Conservation (phyloP, 2,113 vertebrate species). For the Crotalus helleri region DNA sequence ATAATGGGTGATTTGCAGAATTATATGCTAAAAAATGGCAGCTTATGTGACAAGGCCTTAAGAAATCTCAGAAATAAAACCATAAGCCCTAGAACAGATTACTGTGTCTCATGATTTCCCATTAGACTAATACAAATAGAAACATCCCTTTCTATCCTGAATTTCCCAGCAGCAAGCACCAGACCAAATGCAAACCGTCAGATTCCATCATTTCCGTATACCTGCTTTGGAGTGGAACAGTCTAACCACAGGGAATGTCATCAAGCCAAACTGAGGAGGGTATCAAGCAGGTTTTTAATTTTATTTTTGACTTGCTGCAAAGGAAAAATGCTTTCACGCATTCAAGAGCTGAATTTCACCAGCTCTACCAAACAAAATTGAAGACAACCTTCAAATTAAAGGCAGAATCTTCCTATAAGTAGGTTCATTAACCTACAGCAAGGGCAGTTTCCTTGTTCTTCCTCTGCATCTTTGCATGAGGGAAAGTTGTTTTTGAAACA, state of each 20-base stretch:
- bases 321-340: background rate
- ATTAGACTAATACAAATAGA: background rate
- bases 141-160: fast-evolving
- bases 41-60: background rate
- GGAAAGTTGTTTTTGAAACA: background rate
- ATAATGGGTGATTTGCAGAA: background rate
- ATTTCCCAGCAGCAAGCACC: background rate
- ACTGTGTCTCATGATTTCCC: background rate
- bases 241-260: background rate
- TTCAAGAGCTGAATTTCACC: background rate
- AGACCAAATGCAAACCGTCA: background rate
- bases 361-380: background rate
- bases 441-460: background rate
- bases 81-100: background rate
- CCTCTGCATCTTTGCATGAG: background rate
- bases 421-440: background rate
- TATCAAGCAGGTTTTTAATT: background rate
- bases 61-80: background rate
- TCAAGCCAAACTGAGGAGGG: fast-evolving
- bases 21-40: background rate
- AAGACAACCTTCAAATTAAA: background rate
- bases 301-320: background rate
- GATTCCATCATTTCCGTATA: background rate
- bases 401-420: background rate
- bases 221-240: background rate